Evolutionary conservation across 1,140 invertebrate species (phyloP).

Genomic region (Drosophila willistoni): DNA sequence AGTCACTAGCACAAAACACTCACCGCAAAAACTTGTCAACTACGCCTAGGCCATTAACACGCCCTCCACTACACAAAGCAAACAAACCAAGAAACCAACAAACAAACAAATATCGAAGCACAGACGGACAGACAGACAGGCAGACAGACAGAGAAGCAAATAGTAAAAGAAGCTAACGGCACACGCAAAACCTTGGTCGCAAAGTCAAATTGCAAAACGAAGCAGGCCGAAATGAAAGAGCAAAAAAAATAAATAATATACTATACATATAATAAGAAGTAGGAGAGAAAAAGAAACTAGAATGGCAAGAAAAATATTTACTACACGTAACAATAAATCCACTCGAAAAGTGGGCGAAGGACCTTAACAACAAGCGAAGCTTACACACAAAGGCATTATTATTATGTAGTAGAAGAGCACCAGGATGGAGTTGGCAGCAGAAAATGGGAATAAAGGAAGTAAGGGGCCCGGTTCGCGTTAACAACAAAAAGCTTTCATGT

Average conservation of each 20-base stretch:
- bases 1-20: conserved; percentile 47
- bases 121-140: conserved; percentile 7
- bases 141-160: conserved; percentile 33
- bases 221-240: conserved; percentile 10
- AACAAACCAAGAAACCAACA: conserved; percentile 25
- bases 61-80: conserved; percentile 45
- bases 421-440: conserved; percentile 1
- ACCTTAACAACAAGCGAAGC: conserved; percentile 46
- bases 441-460: conserved; percentile 15
- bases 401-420: conserved; percentile 8
- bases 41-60: conserved; percentile 76
- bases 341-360: conserved; percentile 46
- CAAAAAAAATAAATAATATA: conserved; percentile 19
- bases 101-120: conserved; percentile 45
- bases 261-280: conserved; percentile 19
- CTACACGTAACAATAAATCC: conserved; percentile 76
- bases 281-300: conserved; percentile 32
- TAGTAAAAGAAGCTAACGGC: conserved; percentile 21
- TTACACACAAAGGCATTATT: conserved; percentile 52
- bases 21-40: conserved; percentile 69
- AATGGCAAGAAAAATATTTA: conserved; percentile 60
- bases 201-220: conserved; percentile 59
- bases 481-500: conserved; percentile 57
- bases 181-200: conserved; percentile 63
- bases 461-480: conserved; percentile 32